Conservation (phyloP, 2,888 invertebrate species). For the Caenorhabditis angaria region DNA sequence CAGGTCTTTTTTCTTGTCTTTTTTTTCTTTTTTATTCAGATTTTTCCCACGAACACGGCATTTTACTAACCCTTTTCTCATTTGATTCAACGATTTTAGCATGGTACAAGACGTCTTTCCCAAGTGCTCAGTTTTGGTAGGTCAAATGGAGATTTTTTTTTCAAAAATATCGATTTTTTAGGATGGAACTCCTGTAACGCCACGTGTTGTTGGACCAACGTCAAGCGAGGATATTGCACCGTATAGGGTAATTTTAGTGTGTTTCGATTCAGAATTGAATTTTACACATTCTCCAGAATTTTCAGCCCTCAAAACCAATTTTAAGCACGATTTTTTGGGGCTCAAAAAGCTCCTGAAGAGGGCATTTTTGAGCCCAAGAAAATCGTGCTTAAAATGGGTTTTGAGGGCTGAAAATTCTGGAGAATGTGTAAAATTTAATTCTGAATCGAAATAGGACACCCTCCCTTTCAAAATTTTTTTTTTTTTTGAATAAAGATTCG, state of each 20-base stretch:
- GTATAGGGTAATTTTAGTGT: neutral
- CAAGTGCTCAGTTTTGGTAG: constrained; percentile 57
- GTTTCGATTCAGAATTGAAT: neutral
- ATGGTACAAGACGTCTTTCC: constrained; percentile 64
- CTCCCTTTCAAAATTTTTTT: too few species aligned
- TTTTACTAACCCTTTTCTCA: neutral
- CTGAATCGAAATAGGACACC: too few species aligned
- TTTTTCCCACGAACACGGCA: too few species aligned
- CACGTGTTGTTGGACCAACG: constrained; percentile 16
- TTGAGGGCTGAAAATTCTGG: too few species aligned
- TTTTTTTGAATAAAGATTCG: too few species aligned
- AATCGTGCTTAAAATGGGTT: too few species aligned
- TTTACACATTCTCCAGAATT: too few species aligned
- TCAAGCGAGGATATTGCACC: neutral
- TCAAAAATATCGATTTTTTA: constrained; percentile 6
- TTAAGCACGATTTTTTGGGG: too few species aligned
- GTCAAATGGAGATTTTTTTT: constrained; percentile 17
- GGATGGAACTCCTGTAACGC: constrained; percentile 40
- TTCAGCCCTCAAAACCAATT: too few species aligned
- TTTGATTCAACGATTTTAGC: constrained; percentile 41
- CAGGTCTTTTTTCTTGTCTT: constrained; percentile 34
- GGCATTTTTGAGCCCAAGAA: too few species aligned
- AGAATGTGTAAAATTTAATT: too few species aligned
- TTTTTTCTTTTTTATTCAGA: constrained; percentile 12
- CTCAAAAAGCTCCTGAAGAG: too few species aligned